These are phyloP conservation scores for Atherinomorus stipes DNA, from an alignment of 2,113 vertebrate genomes.

Conservation along the genomic window DNA sequence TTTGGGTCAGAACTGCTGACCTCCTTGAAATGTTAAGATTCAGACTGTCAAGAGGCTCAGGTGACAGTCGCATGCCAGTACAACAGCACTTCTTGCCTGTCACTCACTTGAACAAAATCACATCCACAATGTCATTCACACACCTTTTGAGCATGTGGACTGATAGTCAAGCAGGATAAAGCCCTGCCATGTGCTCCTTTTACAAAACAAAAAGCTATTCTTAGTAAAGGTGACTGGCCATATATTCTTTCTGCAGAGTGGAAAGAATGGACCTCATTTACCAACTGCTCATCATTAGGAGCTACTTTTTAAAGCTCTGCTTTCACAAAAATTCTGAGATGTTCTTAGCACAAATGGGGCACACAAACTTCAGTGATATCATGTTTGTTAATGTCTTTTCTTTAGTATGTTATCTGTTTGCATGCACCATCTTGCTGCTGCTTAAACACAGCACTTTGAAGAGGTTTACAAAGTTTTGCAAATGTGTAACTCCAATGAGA, in stretches of 20 bases:
- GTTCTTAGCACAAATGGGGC: too few species aligned
- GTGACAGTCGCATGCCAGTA: conserved; percentile 14
- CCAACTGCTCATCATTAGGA: too few species aligned
- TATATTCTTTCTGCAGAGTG: neutral
- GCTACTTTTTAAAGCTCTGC: too few species aligned
- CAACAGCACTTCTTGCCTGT: neutral
- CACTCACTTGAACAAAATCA: neutral
- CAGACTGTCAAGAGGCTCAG: conserved; percentile 50
- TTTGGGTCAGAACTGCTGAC: conserved; percentile 19
- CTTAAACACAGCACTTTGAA: too few species aligned
- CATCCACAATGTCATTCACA: conserved; percentile 2
- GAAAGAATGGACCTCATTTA: neutral
- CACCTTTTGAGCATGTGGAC: neutral
- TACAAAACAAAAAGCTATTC: neutral
- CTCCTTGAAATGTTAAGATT: conserved; percentile 13
- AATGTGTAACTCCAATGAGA: too few species aligned
- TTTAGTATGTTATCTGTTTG: too few species aligned
- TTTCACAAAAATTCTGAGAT: too few species aligned
- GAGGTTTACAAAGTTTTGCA: too few species aligned
- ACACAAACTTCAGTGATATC: too few species aligned
- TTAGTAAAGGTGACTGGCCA: neutral
- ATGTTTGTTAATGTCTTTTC: too few species aligned
- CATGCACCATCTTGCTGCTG: too few species aligned
- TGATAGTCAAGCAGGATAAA: conserved; percentile 14
- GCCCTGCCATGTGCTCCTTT: conserved; percentile 2